Base-by-base conservation (phyloP, 2,888 invertebrate species). In the Cantharis rustica region DNA sequence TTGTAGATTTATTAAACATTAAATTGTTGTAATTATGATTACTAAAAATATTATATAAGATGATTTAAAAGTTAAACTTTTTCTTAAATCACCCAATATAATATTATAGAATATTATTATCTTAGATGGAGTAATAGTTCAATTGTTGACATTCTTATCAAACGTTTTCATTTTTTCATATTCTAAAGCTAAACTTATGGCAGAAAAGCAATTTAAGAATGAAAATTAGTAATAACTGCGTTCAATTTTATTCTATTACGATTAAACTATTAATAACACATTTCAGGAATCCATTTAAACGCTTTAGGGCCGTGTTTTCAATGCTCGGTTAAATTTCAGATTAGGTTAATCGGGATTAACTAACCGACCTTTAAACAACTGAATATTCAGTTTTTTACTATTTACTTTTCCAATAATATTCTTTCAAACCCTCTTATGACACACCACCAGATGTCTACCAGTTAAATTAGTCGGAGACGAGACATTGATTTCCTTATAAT, bases 1-100 rank as follows among this genome's bases (percentile, higher is more conserved):
- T 75, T 72, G 68, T 75, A 31, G 64, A 20, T 66, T 64, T 66
- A 66, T 66, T 66, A 66, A 66, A 66, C 20, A 20, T 66, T 66
- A 66, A 66, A 66, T 47, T 47, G 47, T 47, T 47, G n/a, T 47
- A 47, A 47, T 47, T 47, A 47, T 47, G 47, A n/a, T 47, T n/a
- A 47, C n/a, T 47, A n/a, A 63, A 17, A 20, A 20, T 23, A 66
- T 66, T 66, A 16, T 66, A 16, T 63, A 20, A 17, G 64, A 2
- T 20, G 64, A 20, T 20, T n/a, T 20, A 66, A 66, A 66, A 66
- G 2, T 4, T 20, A 13, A 7, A n/a, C 47, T 47, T 47, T n/a
- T 47, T 47, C n/a, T 47, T 47, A 47, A 47, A 47, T n/a, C 47
- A 47, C n/a, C 47, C n/a, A 7, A n/a, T 47, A 47, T 47, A 47